Evolutionary conservation across 64 coral and sea anemone genomes (phyloP).

Genomic region (Platygyra sinensis): DNA sequence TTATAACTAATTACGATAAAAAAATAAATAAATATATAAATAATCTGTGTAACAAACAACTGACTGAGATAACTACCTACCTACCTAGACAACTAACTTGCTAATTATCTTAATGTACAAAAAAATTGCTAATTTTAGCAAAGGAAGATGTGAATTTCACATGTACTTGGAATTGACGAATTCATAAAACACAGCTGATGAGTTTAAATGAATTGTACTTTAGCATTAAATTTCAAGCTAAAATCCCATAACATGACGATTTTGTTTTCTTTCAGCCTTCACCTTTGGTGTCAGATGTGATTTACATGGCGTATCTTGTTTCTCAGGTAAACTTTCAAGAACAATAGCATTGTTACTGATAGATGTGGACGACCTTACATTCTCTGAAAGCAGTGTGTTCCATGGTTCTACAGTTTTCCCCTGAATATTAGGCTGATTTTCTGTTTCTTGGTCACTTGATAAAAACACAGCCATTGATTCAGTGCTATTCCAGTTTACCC

Average conservation of each 20-base stretch:
- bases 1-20: too few species aligned
- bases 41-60: too few species aligned
- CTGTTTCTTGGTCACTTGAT: background rate
- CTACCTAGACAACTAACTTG: too few species aligned
- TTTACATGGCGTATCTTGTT: background rate
- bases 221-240: background rate
- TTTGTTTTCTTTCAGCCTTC: background rate
- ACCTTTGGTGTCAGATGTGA: background rate
- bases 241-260: constrained; percentile 18
- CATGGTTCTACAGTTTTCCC: background rate
- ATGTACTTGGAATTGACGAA: background rate
- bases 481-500: constrained; percentile 73
- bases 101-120: too few species aligned
- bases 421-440: background rate
- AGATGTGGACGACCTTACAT: background rate
- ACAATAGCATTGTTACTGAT: background rate
- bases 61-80: too few species aligned
- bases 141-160: too few species aligned
- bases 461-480: constrained; percentile 33
- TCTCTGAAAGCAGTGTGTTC: background rate
- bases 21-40: too few species aligned
- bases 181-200: background rate
- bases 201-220: background rate
- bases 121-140: too few species aligned
- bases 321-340: background rate